Conservation (phyloP, 2,797 vertebrate genomes). For the Rallus crepitans region DNA sequence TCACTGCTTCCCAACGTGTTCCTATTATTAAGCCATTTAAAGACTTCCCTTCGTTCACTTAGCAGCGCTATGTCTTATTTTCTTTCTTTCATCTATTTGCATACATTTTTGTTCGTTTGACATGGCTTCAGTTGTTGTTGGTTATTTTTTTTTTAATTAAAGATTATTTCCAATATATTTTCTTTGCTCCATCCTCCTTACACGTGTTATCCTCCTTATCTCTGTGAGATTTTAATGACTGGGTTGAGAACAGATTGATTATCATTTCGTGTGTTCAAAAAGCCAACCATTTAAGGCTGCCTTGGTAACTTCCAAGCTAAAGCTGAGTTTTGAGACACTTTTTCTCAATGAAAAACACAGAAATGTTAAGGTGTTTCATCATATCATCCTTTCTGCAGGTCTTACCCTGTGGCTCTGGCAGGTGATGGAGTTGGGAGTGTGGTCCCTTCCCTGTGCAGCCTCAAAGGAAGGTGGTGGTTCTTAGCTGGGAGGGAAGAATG, state of each 20-base stretch:
- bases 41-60: conserved; percentile 67
- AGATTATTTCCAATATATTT: conserved; percentile 10
- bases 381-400: not conserved
- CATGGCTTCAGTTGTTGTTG: not conserved
- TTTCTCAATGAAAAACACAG: conserved; percentile 49
- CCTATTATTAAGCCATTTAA: conserved; percentile 81
- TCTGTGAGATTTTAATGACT: conserved; percentile 49
- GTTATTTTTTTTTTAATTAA: conserved; percentile 28
- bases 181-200: not conserved
- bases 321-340: conserved; percentile 32
- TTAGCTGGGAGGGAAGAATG: not conserved
- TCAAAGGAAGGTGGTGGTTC: not conserved
- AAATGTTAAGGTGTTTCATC: not conserved
- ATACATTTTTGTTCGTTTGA: conserved; percentile 57
- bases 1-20: conserved; percentile 77
- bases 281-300: conserved; percentile 26
- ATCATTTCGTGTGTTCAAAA: conserved; percentile 44
- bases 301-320: conserved; percentile 37
- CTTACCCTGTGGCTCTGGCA: not conserved
- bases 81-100: conserved; percentile 59
- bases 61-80: conserved; percentile 52
- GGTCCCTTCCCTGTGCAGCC: not conserved
- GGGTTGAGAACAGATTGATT: conserved; percentile 51
- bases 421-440: not conserved
- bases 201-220: not conserved